Evolutionary conservation across 2,113 vertebrate species (phyloP), one percentile per base, ranked within the genome.

Genomic region (Ictidomys tridecemlineatus): DNA sequence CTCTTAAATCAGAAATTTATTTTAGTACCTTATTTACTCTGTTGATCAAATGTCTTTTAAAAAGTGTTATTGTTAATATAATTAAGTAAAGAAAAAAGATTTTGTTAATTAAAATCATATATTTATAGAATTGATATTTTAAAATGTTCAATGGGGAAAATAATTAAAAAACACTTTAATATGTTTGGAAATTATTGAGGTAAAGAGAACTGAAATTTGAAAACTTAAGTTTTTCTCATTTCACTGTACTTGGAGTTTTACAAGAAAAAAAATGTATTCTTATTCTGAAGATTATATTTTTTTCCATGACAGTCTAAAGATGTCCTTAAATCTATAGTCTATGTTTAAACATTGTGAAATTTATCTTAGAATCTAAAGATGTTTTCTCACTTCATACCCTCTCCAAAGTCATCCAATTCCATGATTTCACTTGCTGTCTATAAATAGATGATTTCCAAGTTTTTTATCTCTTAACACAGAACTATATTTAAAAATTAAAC

Each of bases 381-480:
- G 5, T 8, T 18, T 78, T 84, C 26, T 82, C 80, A 72, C 51
- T 65, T 83, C 5, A 3, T 45, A 61, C 70, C 69, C 24, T 84
- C 13, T 65, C 61, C 51, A 12, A 89, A 67, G 22, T 85, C 20
- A 91, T 78, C 45, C 13, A 67, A 45, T 39, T 32, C 32, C 16
- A 76, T 77, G 74, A 74, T 18, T 76, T 92, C 26, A 69, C 14
- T 82, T 26, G 5, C 34, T 20, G 74, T 88, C 65, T 85, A 17
- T 76, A 88, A 83, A 85, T 42, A 91, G 53, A 74, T 88, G 10
- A 94, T 13, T 79, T 79, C 28, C 4, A 88, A 95, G 22, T 13
- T 84, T 85, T 79, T 84, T 16, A 76, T 82, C 34, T 90, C 22
- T 85, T 85, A 96, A 79, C 34, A 67, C 28, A 65, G 16, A 89